Evolutionary conservation across 2,888 invertebrate genomes (phyloP).

Genomic region (Phyllotreta cruciferae): DNA sequence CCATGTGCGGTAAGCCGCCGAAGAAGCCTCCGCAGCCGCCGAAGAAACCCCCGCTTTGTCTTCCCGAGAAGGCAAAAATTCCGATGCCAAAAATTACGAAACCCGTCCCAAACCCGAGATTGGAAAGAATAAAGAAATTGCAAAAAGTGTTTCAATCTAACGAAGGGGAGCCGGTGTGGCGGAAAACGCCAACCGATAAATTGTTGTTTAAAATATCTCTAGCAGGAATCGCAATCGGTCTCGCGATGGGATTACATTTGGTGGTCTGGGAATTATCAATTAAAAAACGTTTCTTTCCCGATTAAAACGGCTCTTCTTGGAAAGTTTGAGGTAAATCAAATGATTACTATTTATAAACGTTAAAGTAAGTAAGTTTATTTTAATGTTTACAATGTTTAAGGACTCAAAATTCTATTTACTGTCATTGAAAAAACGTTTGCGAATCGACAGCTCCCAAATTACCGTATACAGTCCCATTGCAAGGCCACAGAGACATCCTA

Average conservation of each 20-base stretch:
- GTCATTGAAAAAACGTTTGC: slow-evolving; percentile 19
- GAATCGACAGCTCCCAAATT: slow-evolving; percentile 16
- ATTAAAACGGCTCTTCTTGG: too few relatives aligned
- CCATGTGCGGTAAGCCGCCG: too few relatives aligned
- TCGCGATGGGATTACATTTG: slow-evolving; percentile 21
- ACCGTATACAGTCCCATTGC: slow-evolving; percentile 17
- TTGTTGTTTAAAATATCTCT: slow-evolving; percentile 21
- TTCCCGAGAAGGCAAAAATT: not conserved
- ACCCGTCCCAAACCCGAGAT: not conserved
- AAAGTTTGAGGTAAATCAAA: too few relatives aligned
- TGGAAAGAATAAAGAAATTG: slow-evolving; percentile 15
- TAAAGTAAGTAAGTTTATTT: too few relatives aligned
- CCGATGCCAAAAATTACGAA: too few relatives aligned
- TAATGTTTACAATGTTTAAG: not conserved
- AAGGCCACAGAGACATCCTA: slow-evolving; percentile 1
- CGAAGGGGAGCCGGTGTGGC: slow-evolving; percentile 29
- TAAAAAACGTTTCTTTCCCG: slow-evolving; percentile 22
- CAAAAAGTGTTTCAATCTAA: slow-evolving; percentile 29
- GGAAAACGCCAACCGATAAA: slow-evolving; percentile 19
- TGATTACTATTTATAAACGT: too few relatives aligned
- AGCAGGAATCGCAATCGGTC: slow-evolving; percentile 4
- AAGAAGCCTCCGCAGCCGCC: too few relatives aligned
- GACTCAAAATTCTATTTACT: not conserved
- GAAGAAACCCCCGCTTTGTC: not conserved
- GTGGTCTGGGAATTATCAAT: slow-evolving; percentile 22